Base-by-base conservation (phyloP, 1,140 invertebrate species). In the Tetramorium parvispinum region DNA sequence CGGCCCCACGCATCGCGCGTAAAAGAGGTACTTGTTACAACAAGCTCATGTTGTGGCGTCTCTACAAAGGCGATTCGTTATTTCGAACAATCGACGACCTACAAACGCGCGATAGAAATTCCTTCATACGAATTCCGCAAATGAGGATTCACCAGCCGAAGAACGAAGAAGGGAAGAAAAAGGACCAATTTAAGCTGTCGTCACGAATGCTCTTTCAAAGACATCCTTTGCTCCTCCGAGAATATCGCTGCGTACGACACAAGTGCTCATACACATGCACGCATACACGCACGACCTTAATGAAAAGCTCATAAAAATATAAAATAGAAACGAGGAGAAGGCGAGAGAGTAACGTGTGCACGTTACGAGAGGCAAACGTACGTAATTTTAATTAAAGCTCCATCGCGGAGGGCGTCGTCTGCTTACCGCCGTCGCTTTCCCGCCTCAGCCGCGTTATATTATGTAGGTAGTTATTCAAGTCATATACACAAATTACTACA, bases 371-470 rank as follows among this genome's bases (percentile, higher is more conserved):
- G 85, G 90, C 89, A 92, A 93, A 93, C 91, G 91, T 92, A 93
- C 92, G 93, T 95, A 95, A 95, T 95, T 95, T 95, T 95, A 95
- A 95, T 95, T 95, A 94, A 94, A 95, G 91, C 92, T 89, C 88
- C 91, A 91, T 88, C 92, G 92, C 91, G 92, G 88, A 93, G 90
- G 90, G 93, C 93, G 91, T 93, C 91, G 91, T 91, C 91, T 88
- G 89, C 92, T 93, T 83, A 83, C 79, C 88, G 85, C 83, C 63
- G 75, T 81, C 57, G 75, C 65, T 66, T 87, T 90, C 71, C 75
- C 90, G 57, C 83, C 71, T 40, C 82, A 86, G 37, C 86, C 55
- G 55, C 71, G 82, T 82, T 93, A 92, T 93, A 94, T 94, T 94
- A 93, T 92, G 90, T 91, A 92, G 91, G 88, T 90, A 94, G 92